Evolutionary conservation across 2,888 invertebrate species (phyloP).

Genomic region (Melangyna quadrimaculata): DNA sequence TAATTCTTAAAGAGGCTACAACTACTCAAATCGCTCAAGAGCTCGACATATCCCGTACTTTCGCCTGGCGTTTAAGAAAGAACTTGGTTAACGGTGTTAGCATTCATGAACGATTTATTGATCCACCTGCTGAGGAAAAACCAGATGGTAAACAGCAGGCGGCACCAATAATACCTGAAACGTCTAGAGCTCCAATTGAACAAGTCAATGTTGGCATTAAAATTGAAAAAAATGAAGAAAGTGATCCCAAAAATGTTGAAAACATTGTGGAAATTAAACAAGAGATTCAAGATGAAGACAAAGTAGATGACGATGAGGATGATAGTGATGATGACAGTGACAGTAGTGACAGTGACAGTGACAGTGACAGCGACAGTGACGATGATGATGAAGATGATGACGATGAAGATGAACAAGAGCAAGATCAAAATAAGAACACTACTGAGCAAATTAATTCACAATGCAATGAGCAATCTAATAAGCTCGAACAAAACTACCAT

Average conservation of each 20-base stretch:
- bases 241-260: constrained; percentile 33
- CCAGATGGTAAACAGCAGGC: neutral
- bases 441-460: constrained; percentile 28
- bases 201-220: constrained; percentile 55
- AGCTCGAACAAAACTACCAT: constrained; percentile 27
- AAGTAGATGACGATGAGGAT: constrained; percentile 60
- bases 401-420: constrained; percentile 41
- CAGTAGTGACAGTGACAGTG: constrained; percentile 47
- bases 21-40: constrained; percentile 80
- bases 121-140: constrained; percentile 75
- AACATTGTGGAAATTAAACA: constrained; percentile 37
- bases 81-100: constrained; percentile 80
- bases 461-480: constrained; percentile 5
- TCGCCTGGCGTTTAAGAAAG: constrained; percentile 80
- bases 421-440: constrained; percentile 22
- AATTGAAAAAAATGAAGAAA: constrained; percentile 62
- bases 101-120: constrained; percentile 79
- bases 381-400: constrained; percentile 19
- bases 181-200: constrained; percentile 19
- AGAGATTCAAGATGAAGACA: constrained; percentile 40
- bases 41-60: constrained; percentile 79
- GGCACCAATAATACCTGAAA: constrained; percentile 4
- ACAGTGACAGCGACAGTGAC: constrained; percentile 28
- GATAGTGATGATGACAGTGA: constrained; percentile 54
- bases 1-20: constrained; percentile 79